phyloP scores from a whole-genome alignment of 2,888 invertebrate genomes.

The Neoaliturus tenellus region DNA sequence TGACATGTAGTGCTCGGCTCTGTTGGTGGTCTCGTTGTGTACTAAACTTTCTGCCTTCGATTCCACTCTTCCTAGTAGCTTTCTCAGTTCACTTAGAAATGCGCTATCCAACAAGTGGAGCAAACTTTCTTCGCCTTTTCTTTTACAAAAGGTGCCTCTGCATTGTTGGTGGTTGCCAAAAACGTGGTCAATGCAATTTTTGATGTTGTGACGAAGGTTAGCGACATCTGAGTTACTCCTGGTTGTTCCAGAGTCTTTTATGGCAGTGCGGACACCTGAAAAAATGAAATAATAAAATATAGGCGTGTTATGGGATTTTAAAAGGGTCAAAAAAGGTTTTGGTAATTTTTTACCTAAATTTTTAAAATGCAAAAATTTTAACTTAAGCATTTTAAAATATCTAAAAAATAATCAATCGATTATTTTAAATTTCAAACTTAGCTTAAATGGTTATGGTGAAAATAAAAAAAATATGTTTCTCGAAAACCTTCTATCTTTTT shows the following conservation, averaged over 20 bases:
- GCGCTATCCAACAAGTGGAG: background rate
- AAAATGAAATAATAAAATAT: no score
- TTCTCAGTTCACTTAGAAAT: background rate
- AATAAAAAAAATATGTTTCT: no score
- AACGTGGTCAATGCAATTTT: background rate
- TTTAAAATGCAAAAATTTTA: no score
- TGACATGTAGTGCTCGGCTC: constrained; percentile 69
- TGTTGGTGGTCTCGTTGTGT: constrained; percentile 67
- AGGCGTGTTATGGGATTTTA: no score
- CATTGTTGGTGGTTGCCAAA: background rate
- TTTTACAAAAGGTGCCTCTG: background rate
- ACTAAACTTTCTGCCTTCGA: constrained; percentile 49
- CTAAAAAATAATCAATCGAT: no score
- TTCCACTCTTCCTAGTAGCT: background rate
- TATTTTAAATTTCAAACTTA: no score
- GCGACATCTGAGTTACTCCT: background rate
- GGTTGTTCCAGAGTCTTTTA: constrained; percentile 16
- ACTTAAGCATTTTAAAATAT: no score
- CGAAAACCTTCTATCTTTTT: no score
- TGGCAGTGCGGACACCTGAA: constrained; percentile 27
- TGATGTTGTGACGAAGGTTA: background rate
- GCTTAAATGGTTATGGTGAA: no score
- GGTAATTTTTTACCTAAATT: no score
- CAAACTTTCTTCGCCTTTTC: background rate
- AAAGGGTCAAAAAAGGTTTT: no score